These are phyloP conservation scores for Patiria miniata DNA, from an alignment of 35 echinoderm and acorn worm genomes.

Conservation along the genomic window DNA sequence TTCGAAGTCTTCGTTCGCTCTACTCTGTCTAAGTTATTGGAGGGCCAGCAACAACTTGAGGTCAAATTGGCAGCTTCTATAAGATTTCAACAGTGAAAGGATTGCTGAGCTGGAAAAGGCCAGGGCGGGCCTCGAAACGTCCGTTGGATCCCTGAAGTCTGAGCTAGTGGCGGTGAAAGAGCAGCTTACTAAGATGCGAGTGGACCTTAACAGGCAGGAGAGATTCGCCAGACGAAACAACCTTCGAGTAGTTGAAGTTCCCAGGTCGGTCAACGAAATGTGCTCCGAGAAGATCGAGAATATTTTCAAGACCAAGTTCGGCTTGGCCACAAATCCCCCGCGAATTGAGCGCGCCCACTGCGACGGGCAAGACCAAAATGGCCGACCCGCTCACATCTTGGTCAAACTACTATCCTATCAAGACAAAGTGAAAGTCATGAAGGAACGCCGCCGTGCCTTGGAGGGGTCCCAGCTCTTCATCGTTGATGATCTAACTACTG, in stretches of 20 bases:
- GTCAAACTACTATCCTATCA: slow-evolving; percentile 48
- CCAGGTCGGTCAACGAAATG: slow-evolving; percentile 6
- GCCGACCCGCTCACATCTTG: slow-evolving; percentile 23
- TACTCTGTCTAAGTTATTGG: slow-evolving; percentile 7
- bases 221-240: slow-evolving; percentile 40
- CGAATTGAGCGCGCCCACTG: slow-evolving; percentile 49
- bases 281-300: neutral
- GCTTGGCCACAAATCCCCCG: neutral
- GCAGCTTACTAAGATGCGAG: neutral
- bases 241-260: slow-evolving; percentile 40
- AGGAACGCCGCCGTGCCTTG: slow-evolving; percentile 24
- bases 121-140: neutral
- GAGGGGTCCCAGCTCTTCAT: slow-evolving; percentile 24
- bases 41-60: slow-evolving; percentile 26
- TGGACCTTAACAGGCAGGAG: slow-evolving; percentile 34
- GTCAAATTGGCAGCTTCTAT: slow-evolving; percentile 14
- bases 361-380: slow-evolving; percentile 7
- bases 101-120: slow-evolving; percentile 22
- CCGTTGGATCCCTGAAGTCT: neutral
- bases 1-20: neutral
- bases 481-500: slow-evolving; percentile 53
- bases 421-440: slow-evolving; percentile 58
- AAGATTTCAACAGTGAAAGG: slow-evolving; percentile 21
- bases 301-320: slow-evolving; percentile 1
- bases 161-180: neutral